A percentile compares a stretch with the other conserved stretches of the same genome.
Evolutionary conservation across 2,113 vertebrate species (phyloP).

Genomic region (Octodon degus): DNA sequence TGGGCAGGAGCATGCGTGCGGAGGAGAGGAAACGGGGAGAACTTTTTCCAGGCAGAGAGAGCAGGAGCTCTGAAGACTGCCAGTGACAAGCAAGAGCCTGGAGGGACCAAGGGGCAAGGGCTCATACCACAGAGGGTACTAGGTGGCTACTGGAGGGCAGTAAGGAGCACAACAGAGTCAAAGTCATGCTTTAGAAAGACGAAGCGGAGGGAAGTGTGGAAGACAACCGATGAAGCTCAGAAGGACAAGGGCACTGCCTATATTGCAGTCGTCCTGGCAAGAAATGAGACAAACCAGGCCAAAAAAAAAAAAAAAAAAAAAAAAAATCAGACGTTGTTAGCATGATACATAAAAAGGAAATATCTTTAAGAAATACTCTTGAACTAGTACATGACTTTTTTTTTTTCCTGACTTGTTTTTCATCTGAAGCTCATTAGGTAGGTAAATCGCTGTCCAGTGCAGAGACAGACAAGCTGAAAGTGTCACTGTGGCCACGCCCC

Average conservation of each 20-base stretch:
- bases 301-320: conserved; percentile 49
- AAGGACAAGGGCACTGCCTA: not conserved
- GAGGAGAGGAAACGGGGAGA: not conserved
- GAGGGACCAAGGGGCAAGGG: not conserved
- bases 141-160: not conserved
- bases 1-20: not conserved
- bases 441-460: not conserved
- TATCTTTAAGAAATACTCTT: not conserved
- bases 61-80: not conserved
- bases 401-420: not conserved
- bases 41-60: not conserved
- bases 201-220: not conserved
- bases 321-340: not conserved
- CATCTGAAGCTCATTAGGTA: not conserved
- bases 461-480: not conserved
- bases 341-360: not conserved
- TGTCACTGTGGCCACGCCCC: not conserved
- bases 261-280: not conserved
- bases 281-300: not conserved
- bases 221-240: not conserved
- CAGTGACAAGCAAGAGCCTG: not conserved
- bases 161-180: not conserved
- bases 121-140: not conserved
- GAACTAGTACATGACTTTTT: not conserved
- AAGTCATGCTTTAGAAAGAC: not conserved